phyloP scores from a whole-genome alignment of 2,888 invertebrate genomes.

The Acholoe squamosa region DNA sequence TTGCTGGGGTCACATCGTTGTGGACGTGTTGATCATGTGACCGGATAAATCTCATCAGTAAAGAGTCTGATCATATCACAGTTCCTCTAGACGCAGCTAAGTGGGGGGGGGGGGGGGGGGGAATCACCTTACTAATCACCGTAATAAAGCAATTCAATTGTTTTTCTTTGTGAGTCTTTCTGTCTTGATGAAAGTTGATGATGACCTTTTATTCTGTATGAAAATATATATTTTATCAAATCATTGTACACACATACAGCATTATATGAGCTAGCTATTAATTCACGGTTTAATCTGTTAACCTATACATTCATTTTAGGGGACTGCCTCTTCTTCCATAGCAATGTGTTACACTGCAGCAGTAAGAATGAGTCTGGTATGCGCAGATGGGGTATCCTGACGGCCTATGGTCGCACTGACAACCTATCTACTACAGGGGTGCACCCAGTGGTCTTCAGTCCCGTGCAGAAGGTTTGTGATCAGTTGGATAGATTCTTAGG shows the following conservation, averaged over 20 bases:
- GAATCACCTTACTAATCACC: too few relatives aligned
- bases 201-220: too few relatives aligned
- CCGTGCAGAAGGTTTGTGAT: conserved; percentile 76
- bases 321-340: conserved; percentile 79
- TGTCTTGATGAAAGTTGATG: too few relatives aligned
- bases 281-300: too few relatives aligned
- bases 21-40: conserved; percentile 79
- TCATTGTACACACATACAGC: too few relatives aligned
- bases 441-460: conserved; percentile 78
- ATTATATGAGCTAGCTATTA: too few relatives aligned
- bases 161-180: too few relatives aligned
- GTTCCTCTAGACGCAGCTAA: conserved; percentile 80
- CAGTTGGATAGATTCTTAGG: too few relatives aligned
- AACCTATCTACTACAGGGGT: conserved; percentile 78
- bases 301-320: too few relatives aligned
- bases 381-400: conserved; percentile 78
- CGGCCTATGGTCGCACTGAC: conserved; percentile 77
- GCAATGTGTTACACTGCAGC: conserved; percentile 78
- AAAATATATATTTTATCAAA: too few relatives aligned
- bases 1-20: conserved; percentile 78
- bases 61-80: conserved; percentile 66
- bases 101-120: too few relatives aligned
- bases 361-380: conserved; percentile 76
- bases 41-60: conserved; percentile 74
- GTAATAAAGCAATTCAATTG: too few relatives aligned